Base-by-base conservation (phyloP, 2,888 invertebrate genomes). In the Pristionchus exspectatus region DNA sequence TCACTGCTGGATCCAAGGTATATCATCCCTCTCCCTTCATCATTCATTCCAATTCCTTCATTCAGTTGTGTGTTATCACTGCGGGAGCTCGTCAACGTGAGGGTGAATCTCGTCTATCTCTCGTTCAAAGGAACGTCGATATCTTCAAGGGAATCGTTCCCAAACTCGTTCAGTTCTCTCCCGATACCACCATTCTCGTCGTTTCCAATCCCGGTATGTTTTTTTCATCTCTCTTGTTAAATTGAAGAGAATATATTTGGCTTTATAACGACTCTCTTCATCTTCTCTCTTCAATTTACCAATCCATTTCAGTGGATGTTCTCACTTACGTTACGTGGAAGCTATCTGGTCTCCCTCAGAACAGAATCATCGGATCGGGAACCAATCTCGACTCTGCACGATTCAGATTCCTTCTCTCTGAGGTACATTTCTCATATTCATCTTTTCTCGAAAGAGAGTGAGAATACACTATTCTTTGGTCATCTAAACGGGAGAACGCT, bases 241-340 rank as follows among this genome's bases (percentile, higher is more conserved):
- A 21, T 38, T 16, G 18, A n/a, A 44, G 50, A 33, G 12, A 10
- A 44, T 69, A 69, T 18, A 69, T 21, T 38, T 38, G 38, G 38
- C 38, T 7, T 50, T 50, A 50, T 9, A 9, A 50, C 44, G 44
- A 10, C 44, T 12, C 9, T 50, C 9, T 50, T 9, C 44, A 9
- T 50, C 44, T 50, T 9, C 10, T 9, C 44, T 50, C 44, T 50
- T 50, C 44, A 50, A 50, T 50, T 50, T 50, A 9, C 12, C 10
- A 0, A 50, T 66, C 90, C 16, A 90, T 95, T 92, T 93, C 95
- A 95, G 98, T 98, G 54, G 98, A 98, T 95, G 97, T 98, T 91
- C 96, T 98, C 94, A 98, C 98, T 0, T 98, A 97, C 95, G 97
- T 98, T 21, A 97, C 98, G n/a, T 98, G 98, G 98, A 98, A 97